A percentile compares a stretch with the other conserved stretches of the same genome.
These are phyloP conservation scores for Drosophila antonietae DNA, from an alignment of 2,888 invertebrate genomes.

Conservation along the genomic window DNA sequence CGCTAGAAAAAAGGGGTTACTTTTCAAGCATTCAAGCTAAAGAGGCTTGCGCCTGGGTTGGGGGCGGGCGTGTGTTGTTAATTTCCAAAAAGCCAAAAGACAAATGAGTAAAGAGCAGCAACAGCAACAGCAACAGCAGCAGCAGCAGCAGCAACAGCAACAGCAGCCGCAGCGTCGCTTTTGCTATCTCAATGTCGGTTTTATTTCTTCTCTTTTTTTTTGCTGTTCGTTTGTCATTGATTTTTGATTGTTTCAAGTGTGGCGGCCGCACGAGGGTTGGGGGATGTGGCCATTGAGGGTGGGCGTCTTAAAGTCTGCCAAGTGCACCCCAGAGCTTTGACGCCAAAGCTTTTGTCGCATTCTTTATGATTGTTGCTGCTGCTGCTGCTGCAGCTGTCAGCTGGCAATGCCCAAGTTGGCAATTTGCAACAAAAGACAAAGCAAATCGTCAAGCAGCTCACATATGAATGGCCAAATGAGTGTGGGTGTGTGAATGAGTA, in stretches of 20 bases:
- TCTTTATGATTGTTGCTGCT: slow-evolving; percentile 27
- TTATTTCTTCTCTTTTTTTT: slow-evolving; percentile 5
- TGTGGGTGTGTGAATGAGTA: slow-evolving; percentile 23
- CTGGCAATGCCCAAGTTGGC: slow-evolving; percentile 74
- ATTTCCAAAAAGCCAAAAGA: slow-evolving; percentile 78
- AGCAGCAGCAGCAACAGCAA: slow-evolving; percentile 28
- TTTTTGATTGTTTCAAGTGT: slow-evolving; percentile 79
- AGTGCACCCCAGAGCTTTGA: slow-evolving; percentile 79
- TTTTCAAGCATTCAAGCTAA: slow-evolving; percentile 58
- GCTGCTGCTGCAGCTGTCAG: slow-evolving; percentile 39
- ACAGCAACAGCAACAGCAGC: slow-evolving; percentile 28
- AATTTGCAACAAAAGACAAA: slow-evolving; percentile 75
- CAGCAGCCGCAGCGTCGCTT: slow-evolving; percentile 34
- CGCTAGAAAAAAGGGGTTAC: slow-evolving; percentile 74
- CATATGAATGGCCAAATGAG: slow-evolving; percentile 3
- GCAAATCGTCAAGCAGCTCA: background rate
- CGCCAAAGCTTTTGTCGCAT: slow-evolving; percentile 67
- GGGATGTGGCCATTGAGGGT: background rate
- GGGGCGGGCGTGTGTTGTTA: slow-evolving; percentile 64
- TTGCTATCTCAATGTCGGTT: slow-evolving; percentile 64
- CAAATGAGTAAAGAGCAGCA: slow-evolving; percentile 76
- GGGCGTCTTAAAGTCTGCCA: slow-evolving; percentile 59
- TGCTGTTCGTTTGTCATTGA: slow-evolving; percentile 63
- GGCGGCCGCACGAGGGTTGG: slow-evolving; percentile 33
- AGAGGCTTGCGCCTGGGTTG: slow-evolving; percentile 22